These are phyloP conservation scores for Colletes gigas DNA, from an alignment of 1,140 invertebrate species.

Conservation along the genomic window DNA sequence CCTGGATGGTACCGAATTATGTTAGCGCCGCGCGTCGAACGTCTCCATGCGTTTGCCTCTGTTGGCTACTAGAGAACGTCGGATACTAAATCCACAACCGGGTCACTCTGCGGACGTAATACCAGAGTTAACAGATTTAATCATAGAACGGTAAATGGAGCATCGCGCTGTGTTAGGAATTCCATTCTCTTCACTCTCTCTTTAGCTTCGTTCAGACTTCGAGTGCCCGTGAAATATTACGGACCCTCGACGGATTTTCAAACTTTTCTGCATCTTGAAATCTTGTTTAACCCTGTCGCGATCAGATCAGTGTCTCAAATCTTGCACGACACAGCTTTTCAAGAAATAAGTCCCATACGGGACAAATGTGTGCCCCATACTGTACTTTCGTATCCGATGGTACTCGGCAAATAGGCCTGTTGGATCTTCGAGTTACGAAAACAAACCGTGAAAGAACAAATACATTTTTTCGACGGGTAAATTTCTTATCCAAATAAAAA, in stretches of 20 bases:
- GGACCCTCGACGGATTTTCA: neutral
- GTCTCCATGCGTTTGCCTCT: neutral
- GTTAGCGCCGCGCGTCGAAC: slow-evolving; percentile 11
- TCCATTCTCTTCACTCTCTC: slow-evolving; percentile 27
- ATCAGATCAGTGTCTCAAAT: too few relatives aligned
- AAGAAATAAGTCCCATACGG: too few relatives aligned
- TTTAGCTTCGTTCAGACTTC: neutral
- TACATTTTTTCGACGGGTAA: too few relatives aligned
- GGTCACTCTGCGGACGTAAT: slow-evolving; percentile 41
- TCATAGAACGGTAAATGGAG: slow-evolving; percentile 53
- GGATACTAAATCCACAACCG: slow-evolving; percentile 39
- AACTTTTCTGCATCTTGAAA: neutral
- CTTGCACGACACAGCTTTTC: too few relatives aligned
- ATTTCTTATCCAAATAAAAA: too few relatives aligned
- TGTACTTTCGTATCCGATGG: too few relatives aligned
- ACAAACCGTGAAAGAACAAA: too few relatives aligned
- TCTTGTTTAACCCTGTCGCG: too few relatives aligned
- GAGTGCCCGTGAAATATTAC: neutral
- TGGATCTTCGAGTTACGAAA: too few relatives aligned
- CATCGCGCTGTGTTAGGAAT: slow-evolving; percentile 30
- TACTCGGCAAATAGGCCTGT: too few relatives aligned
- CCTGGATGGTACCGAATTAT: neutral
- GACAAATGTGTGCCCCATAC: too few relatives aligned
- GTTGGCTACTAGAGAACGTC: slow-evolving; percentile 8
- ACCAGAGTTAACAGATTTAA: slow-evolving; percentile 48